Base-by-base conservation (phyloP, 2,113 vertebrate species). In the Rhinichthys klamathensis region DNA sequence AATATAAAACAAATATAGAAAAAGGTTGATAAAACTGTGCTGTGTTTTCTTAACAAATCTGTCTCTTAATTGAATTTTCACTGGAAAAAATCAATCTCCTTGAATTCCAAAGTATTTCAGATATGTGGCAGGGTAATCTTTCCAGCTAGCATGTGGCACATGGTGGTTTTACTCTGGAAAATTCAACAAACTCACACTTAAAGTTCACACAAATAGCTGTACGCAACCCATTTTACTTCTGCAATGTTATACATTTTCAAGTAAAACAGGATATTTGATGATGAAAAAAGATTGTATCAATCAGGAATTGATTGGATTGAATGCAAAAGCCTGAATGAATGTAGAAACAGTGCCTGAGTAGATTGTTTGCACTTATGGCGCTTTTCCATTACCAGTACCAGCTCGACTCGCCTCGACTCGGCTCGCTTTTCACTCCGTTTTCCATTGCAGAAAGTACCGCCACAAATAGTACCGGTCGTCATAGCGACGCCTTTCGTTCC, bases 61-160 rank as follows among this genome's bases (percentile, higher is more conserved):
- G 13, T 41, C 12, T 54, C 74, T 83, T 46, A 32, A 80, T 75
- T 73, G 2, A 49, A 76, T 75, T 80, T 44, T 25, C 82, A 85
- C 69, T 21, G 63, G 75, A 16, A 32, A 38, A 51, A 80, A 70
- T 83, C 32, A n/a, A 65, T 46, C 6, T 30, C 65, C 15, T 56
- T 7, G 16, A 27, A 49, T 32, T 7, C 15, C 3, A n/a, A 56
- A 15, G 63, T 32, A 35, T 63, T 85, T 41, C 54, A 32, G n/a
- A 78, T 78, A 78, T 25, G 23, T 12, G 69, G 32, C 38, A 21
- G 54, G 32, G 35, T n/a, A 72, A 67, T 49, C 21, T n/a, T 16
- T 56, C 54, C 56, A 18, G 15, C 65, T 15, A 38, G 25, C 56
- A 35, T 60, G 65, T 25, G 67, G 27, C 49, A n/a, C 38, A 65